Evolutionary conservation across 2,113 vertebrate species (phyloP).

Genomic region (Mus pahari): DNA sequence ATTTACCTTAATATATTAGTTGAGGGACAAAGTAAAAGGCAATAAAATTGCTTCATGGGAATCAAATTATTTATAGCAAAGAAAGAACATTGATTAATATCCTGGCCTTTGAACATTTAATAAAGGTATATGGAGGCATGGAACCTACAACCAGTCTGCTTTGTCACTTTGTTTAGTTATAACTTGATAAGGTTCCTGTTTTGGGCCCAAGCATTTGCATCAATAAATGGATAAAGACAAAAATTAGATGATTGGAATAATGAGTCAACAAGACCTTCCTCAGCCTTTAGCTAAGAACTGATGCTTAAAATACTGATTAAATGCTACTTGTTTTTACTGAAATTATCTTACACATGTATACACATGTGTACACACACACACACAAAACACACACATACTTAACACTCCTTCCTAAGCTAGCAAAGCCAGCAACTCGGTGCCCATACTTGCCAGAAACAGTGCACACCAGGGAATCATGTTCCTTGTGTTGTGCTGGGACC

Average conservation of each 20-base stretch:
- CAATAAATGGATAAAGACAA: not conserved
- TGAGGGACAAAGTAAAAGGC: not conserved
- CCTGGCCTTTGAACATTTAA: not conserved
- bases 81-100: not conserved
- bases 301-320: not conserved
- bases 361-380: no score
- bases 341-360: not conserved
- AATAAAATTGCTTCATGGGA: not conserved
- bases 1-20: not conserved
- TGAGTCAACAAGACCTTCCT: not conserved
- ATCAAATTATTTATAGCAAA: not conserved
- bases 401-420: not conserved
- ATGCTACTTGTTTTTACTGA: not conserved
- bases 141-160: not conserved
- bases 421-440: not conserved
- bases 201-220: not conserved
- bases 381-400: no score
- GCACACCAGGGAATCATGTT: slow-evolving; percentile 37
- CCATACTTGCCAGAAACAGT: not conserved
- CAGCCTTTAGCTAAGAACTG: not conserved
- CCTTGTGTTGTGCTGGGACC: not conserved
- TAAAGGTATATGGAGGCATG: not conserved
- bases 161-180: not conserved
- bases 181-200: not conserved
- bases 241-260: not conserved